Evolutionary conservation across 2,113 vertebrate genomes (phyloP).

Genomic region (Carlito syrichta): DNA sequence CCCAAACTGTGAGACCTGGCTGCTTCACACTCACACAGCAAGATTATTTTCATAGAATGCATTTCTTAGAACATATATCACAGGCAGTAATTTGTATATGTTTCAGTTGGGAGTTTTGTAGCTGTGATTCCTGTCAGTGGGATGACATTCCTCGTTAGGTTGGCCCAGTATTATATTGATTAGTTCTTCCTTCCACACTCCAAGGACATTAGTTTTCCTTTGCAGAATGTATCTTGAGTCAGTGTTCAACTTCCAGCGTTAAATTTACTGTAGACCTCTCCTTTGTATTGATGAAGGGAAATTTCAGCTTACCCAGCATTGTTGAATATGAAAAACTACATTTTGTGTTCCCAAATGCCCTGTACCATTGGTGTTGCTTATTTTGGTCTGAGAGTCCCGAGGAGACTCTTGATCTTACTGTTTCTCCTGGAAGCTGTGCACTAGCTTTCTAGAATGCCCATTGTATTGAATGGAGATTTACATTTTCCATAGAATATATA

Average conservation of each 20-base stretch:
- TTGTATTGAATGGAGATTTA: neutral
- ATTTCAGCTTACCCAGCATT: neutral
- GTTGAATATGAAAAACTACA: neutral
- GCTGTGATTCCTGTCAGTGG: neutral
- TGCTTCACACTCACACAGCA: neutral
- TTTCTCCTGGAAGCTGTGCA: neutral
- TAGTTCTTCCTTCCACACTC: neutral
- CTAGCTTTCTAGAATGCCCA: neutral
- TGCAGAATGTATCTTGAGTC: slow-evolving; percentile 9
- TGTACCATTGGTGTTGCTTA: neutral
- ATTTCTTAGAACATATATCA: neutral
- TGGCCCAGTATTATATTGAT: neutral
- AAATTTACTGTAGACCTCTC: neutral
- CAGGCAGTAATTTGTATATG: neutral
- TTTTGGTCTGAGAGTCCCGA: neutral
- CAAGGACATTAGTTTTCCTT: slow-evolving; percentile 6
- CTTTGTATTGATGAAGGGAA: neutral
- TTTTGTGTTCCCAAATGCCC: neutral
- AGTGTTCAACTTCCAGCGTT: neutral
- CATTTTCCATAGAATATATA: neutral
- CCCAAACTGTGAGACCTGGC: neutral
- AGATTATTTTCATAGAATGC: neutral
- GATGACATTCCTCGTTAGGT: neutral
- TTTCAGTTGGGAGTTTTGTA: neutral
- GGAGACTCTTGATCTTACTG: neutral